Base-by-base conservation (phyloP, 2,888 invertebrate genomes). In the Troides oblongomaculatus region DNA sequence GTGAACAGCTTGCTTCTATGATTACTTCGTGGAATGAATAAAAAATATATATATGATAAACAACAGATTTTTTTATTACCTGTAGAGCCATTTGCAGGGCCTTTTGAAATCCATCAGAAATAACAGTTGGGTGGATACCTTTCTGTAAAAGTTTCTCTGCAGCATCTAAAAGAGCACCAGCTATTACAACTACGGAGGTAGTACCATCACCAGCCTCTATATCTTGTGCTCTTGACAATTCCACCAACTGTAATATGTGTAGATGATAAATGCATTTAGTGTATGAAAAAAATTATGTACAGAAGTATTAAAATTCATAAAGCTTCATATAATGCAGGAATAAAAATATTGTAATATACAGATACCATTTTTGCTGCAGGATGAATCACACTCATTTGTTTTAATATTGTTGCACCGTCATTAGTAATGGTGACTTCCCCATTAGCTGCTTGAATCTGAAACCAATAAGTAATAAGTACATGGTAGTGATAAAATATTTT, bases 381-480 rank as follows among this genome's bases (percentile, higher is more conserved):
- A 88, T 99, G 99, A 74, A 98, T 94, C 1, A 99, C 99, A 89
- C 98, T 98, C 96, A 99, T 99, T 93, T 99, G 97, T 88, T 99
- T 99, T 72, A 99, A 93, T 89, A 99, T 99, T 53, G 99, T 99
- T 53, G 99, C 99, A 70, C 99, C 99, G 94, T 99, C 99, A 92
- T 99, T 99, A 67, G 99, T 99, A 74, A 99, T 99, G 2, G 99
- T 99, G 0, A 99, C 99, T 93, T 99, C 99, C 10, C 99, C 99
- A 92, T 98, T 99, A 53, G 95, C 95, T 53, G 98, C 94, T 94
- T 99, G 99, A 80, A 99, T 99, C 97, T 97, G 81, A 58, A 67
- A 62, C n/a, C 57, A 64, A 57, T 14, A 23, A 23, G 14, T 12
- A 6, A 53, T 53, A 18, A n/a, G 18, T 46, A 46, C 12, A 6